Evolutionary conservation across 2,888 invertebrate genomes (phyloP).

Genomic region (Sipha maydis): DNA sequence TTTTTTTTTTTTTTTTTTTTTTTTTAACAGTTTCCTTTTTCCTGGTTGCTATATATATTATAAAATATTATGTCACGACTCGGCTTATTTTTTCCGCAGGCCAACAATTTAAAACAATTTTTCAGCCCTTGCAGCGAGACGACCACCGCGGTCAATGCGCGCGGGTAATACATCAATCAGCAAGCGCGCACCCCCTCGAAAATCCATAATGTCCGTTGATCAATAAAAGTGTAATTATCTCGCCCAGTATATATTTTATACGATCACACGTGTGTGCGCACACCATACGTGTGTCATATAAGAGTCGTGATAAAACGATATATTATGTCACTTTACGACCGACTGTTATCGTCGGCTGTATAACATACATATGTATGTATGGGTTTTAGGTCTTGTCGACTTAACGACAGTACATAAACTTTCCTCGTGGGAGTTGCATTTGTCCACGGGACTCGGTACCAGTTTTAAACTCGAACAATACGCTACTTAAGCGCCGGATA

Average conservation of each 20-base stretch:
- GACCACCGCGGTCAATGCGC: not conserved
- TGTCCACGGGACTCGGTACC: constrained; percentile 5
- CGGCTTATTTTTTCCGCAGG: not conserved
- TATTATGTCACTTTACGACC: constrained; percentile 54
- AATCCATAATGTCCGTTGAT: not conserved
- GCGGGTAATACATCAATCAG: not conserved
- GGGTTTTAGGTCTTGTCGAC: constrained; percentile 18
- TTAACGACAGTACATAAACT: constrained; percentile 48
- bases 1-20: not conserved
- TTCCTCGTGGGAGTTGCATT: constrained; percentile 12
- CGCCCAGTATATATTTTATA: not conserved
- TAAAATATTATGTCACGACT: not conserved
- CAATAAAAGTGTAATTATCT: constrained; percentile 36
- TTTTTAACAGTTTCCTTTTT: not conserved
- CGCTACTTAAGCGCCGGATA: not conserved
- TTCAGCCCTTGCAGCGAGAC: not conserved
- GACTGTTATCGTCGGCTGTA: constrained; percentile 8
- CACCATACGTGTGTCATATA: not conserved
- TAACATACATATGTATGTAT: not conserved
- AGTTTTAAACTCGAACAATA: not conserved
- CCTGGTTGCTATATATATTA: too few relatives aligned
- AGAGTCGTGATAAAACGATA: constrained; percentile 37
- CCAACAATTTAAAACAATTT: constrained; percentile 6
- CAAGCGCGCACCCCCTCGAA: not conserved
- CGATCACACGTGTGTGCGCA: not conserved